Conservation (phyloP, 2,113 vertebrate species). For the Nymphicus hollandicus region DNA sequence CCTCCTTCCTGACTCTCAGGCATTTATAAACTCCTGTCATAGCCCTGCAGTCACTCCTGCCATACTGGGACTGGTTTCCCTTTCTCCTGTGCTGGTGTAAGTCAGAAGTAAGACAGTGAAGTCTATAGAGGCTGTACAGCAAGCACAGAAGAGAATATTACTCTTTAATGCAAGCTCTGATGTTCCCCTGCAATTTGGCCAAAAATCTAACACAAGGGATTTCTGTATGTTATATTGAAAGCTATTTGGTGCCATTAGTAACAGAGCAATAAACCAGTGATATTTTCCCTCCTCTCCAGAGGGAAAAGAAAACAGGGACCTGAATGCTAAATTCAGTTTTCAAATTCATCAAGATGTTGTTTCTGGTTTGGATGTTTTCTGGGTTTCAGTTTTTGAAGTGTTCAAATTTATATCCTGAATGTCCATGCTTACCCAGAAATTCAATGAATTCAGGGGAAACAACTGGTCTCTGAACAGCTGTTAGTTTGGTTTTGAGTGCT, state of each 20-base stretch:
- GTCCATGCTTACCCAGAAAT: constrained; percentile 35
- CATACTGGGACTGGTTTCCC: fast-evolving
- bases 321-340: neutral
- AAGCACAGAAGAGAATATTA: neutral
- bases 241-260: neutral
- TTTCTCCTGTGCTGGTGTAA: neutral
- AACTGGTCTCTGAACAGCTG: constrained; percentile 53
- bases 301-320: neutral
- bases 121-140: neutral
- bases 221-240: neutral
- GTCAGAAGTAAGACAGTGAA: neutral
- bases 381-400: neutral
- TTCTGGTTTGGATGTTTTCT: neutral
- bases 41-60: fast-evolving
- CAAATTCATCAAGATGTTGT: neutral
- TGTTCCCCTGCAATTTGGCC: neutral
- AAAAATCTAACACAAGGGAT: neutral
- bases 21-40: neutral
- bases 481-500: constrained; percentile 24
- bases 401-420: neutral
- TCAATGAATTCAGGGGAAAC: constrained; percentile 27
- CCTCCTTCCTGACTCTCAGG: fast-evolving
- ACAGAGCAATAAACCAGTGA: neutral
- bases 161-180: neutral
- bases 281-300: neutral